A percentile compares a stretch with the other conserved stretches of the same genome.
phyloP scores from a whole-genome alignment of 2,797 vertebrate genomes.

The Chanos chanos region DNA sequence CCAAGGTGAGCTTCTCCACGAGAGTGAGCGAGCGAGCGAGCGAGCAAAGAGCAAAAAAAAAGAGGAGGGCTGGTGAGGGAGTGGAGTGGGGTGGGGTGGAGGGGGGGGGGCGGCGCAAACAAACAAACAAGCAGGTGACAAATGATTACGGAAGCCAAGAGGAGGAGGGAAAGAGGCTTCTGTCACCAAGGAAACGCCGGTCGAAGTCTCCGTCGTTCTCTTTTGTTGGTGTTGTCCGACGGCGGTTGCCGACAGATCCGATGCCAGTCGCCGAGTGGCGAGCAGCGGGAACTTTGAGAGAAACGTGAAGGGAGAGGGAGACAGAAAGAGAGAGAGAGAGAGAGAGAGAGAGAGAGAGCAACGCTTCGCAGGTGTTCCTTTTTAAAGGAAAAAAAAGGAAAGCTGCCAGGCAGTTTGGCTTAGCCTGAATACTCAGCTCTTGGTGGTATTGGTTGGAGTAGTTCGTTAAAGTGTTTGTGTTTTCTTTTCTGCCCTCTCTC shows the following conservation, averaged over 20 bases:
- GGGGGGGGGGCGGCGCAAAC: too few species aligned
- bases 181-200: constrained; percentile 19
- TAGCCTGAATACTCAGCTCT: constrained; percentile 55
- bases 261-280: constrained; percentile 33
- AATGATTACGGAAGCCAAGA: constrained; percentile 35
- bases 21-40: constrained; percentile 49
- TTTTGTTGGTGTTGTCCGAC: constrained; percentile 16
- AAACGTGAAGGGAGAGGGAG: constrained; percentile 32
- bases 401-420: constrained; percentile 58
- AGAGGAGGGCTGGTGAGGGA: too few species aligned
- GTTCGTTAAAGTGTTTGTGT: constrained; percentile 48
- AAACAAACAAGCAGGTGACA: constrained; percentile 67
- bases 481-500: too few species aligned
- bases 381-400: constrained; percentile 61
- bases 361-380: constrained; percentile 68
- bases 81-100: too few species aligned
- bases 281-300: constrained; percentile 41
- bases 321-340: too few species aligned
- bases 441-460: constrained; percentile 56
- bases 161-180: constrained; percentile 17
- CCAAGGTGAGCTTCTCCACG: constrained; percentile 63
- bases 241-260: constrained; percentile 19
- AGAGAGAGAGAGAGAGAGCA: constrained; percentile 1
- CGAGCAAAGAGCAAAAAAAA: too few species aligned
- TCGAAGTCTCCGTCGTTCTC: constrained; percentile 11